Conservation (phyloP, 2,113 vertebrate species). For the Sus scrofa region T2T-Sscrofa CM000814.6:125110001-125110500, state of each 20-base stretch:
- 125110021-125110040: neutral
- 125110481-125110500: neutral
- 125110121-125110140: neutral
- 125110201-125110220: neutral
- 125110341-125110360: neutral
- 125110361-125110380: neutral
- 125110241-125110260: neutral
- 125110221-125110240: neutral
- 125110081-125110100: conserved; percentile 8
- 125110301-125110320: neutral
- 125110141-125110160: conserved; percentile 17
- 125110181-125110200: conserved; percentile 24
- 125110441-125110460: neutral
- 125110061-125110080: neutral
- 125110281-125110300: neutral
- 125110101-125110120: neutral
- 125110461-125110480: neutral
- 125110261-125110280: neutral
- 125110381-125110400: neutral
- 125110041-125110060: neutral
- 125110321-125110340: neutral
- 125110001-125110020: neutral
- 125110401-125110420: neutral
- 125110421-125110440: neutral
- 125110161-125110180: neutral